Conservation (phyloP, 2,888 invertebrate genomes). For the Harmothoe impar region DNA sequence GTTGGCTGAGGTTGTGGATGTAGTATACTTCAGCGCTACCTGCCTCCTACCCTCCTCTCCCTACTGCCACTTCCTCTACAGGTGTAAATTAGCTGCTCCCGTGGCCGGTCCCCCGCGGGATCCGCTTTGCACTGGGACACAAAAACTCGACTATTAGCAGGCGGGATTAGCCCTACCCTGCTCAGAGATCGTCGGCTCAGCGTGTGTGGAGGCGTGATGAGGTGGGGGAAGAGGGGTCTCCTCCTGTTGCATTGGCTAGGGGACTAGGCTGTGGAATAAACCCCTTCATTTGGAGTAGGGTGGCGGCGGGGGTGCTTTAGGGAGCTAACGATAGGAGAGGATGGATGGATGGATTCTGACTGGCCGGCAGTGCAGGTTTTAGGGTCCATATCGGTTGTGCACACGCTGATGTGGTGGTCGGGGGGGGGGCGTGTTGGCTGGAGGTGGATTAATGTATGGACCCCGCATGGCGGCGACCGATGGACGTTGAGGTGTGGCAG, state of each 20-base stretch:
- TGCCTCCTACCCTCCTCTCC: not conserved
- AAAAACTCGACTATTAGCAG: conserved; percentile 47
- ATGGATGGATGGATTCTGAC: too few relatives aligned
- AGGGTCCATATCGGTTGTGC: too few relatives aligned
- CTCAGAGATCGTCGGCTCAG: not conserved
- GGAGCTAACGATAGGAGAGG: not conserved
- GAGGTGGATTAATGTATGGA: not conserved
- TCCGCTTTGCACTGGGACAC: conserved; percentile 18
- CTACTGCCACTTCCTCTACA: not conserved
- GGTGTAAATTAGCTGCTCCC: conserved; percentile 49
- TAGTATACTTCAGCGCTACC: not conserved
- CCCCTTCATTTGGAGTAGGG: not conserved
- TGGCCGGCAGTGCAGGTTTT: too few relatives aligned
- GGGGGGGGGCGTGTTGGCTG: not conserved
- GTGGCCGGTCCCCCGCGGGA: not conserved
- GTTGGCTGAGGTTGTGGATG: too few relatives aligned
- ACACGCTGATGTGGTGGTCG: not conserved
- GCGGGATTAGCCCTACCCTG: conserved; percentile 10
- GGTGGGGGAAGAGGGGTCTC: not conserved
- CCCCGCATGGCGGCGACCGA: not conserved
- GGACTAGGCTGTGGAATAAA: not conserved
- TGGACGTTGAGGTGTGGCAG: not conserved
- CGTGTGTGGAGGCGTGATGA: not conserved
- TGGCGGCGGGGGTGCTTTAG: not conserved
- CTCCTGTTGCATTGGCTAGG: not conserved